Evolutionary conservation across 2,888 invertebrate genomes (phyloP), one percentile per base, ranked within the genome.

Genomic region (Agapostemon virescens): DNA sequence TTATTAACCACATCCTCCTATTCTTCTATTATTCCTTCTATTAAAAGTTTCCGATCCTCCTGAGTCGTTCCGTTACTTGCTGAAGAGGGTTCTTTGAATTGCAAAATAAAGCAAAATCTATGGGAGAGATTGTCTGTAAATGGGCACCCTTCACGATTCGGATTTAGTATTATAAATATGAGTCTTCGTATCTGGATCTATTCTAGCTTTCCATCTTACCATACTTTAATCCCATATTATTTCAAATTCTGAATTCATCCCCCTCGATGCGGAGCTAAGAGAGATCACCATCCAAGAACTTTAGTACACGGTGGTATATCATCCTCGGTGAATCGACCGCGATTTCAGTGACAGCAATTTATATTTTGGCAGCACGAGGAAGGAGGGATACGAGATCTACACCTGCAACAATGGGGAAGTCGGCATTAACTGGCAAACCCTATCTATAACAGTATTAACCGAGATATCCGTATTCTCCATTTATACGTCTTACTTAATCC

Each of bases 351-450:
- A 42, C 30, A 15, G 33, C 69, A 38, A 74, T 77, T 61, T 68
- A 36, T 61, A n/a, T 66, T 52, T 69, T 61, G n/a, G 5, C 49
- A 26, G 23, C 23, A 36, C 6, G 13, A 30, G 17, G 33, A 30
- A 17, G 58, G 63, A 68, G 11, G 36, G 49, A 49, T 49, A n/a
- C 26, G 66, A 68, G 68, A 55, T 40, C 38, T 52, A 67, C 58
- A 20, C 20, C 9, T 11, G 20, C 33, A 33, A 77, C 74, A 74
- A 83, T 80, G 83, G 79, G 58, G 87, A 86, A 90, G 88, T 87
- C 89, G 88, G 89, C 90, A 90, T 90, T 90, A 90, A 90, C 89
- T 86, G 88, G 86, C 89, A 86, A n/a, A 88, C 84, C 85, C 69
- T 70, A 69, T 77, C 78, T 77, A 89, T 86, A 89, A 87, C 89